These are phyloP conservation scores for Ennomos erosarius DNA, from an alignment of 2,888 invertebrate genomes.

Conservation along the genomic window DNA sequence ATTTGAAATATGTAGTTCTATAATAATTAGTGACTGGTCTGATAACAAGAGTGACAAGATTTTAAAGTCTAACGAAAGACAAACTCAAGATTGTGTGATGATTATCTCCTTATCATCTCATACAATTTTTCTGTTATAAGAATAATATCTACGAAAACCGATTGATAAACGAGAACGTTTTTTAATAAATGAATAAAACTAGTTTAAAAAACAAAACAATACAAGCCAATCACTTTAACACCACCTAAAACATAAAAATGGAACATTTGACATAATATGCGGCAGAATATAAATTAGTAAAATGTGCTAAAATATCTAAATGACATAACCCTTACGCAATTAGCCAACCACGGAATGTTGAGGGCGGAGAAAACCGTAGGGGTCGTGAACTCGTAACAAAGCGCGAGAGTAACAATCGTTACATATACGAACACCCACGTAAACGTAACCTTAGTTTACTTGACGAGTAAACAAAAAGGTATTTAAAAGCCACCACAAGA, in stretches of 20 bases:
- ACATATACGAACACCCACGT: slow-evolving; percentile 4
- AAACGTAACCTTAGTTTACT: not conserved
- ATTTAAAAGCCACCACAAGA: slow-evolving; percentile 1
- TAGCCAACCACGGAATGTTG: slow-evolving; percentile 11
- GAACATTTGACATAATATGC: no score
- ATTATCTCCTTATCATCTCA: slow-evolving; percentile 11
- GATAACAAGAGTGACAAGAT: slow-evolving; percentile 16
- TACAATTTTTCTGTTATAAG: not conserved
- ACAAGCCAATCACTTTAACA: no score
- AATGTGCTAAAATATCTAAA: not conserved
- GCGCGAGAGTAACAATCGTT: slow-evolving; percentile 1
- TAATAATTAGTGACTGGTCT: slow-evolving; percentile 10
- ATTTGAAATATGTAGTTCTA: not conserved
- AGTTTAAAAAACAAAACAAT: no score
- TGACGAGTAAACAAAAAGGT: slow-evolving; percentile 2
- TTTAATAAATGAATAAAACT: no score
- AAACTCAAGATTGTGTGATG: slow-evolving; percentile 4
- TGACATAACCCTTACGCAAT: slow-evolving; percentile 14
- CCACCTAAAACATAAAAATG: no score
- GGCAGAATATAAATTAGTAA: no score
- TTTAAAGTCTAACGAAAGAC: not conserved
- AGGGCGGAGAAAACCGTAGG: slow-evolving; percentile 2
- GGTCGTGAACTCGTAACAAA: slow-evolving; percentile 8
- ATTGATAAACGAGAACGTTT: no score
- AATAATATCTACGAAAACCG: no score